Conservation (phyloP, 23 tunicate species). For the Botrylloides violaceus region DNA sequence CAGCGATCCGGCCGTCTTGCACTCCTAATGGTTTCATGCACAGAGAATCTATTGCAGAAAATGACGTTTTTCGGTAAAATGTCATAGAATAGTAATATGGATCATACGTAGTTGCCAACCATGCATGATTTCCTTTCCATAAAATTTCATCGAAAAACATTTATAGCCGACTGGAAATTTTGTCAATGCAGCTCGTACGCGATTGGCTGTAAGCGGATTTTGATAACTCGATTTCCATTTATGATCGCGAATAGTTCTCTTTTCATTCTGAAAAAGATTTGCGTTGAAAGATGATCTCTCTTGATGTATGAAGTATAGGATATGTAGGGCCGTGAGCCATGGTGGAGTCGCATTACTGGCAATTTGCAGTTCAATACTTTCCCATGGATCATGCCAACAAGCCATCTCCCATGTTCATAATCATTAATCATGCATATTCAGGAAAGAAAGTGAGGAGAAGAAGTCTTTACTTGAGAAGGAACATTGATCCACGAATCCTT, state of each 20-base stretch:
- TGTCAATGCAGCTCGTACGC: background rate
- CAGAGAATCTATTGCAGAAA: background rate
- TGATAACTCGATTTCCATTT: background rate
- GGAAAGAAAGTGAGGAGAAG: slow-evolving; percentile 2
- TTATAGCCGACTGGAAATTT: background rate
- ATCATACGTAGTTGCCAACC: background rate
- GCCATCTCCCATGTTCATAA: too few relatives aligned
- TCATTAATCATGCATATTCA: too few relatives aligned
- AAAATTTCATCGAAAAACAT: background rate
- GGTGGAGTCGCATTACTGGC: too few relatives aligned
- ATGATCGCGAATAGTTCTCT: background rate
- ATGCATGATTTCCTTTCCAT: background rate
- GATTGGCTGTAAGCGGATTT: background rate
- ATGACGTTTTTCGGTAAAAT: background rate
- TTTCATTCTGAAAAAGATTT: background rate
- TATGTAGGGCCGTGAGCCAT: too few relatives aligned
- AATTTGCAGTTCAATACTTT: too few relatives aligned
- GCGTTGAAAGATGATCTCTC: background rate
- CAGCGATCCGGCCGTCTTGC: background rate
- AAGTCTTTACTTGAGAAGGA: background rate
- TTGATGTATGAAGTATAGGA: too few relatives aligned
- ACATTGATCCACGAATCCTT: slow-evolving; percentile 5
- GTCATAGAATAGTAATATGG: background rate
- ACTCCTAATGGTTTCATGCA: background rate
- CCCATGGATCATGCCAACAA: too few relatives aligned